Percentiles rank a stretch among this genome's conserved stretches.
phyloP scores from a whole-genome alignment of 2,113 vertebrate species.

The Hippocampus barbouri region DNA sequence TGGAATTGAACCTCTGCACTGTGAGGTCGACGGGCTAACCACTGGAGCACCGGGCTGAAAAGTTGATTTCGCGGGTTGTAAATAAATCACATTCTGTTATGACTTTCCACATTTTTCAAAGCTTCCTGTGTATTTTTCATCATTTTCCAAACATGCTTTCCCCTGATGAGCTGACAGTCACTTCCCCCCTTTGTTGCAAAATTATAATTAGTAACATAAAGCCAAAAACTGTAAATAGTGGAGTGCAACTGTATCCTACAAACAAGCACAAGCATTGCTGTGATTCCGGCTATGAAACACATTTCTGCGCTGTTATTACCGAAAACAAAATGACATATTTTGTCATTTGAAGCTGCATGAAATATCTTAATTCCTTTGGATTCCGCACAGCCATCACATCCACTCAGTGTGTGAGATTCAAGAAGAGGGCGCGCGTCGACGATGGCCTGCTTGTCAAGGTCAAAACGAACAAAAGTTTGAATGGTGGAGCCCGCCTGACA shows the following conservation, averaged over 20 bases:
- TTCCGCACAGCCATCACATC: background rate
- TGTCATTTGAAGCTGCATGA: background rate
- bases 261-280: conserved; percentile 16
- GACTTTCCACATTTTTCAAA: background rate
- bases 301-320: conserved; percentile 21
- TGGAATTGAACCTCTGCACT: too few relatives aligned
- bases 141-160: background rate
- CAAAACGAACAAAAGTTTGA: background rate
- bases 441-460: background rate
- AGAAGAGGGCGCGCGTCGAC: too few relatives aligned
- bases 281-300: conserved; percentile 48
- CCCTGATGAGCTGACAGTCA: background rate
- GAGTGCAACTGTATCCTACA: conserved; percentile 9
- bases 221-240: conserved; percentile 1
- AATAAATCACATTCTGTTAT: conserved; percentile 4
- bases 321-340: background rate
- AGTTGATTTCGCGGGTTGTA: background rate
- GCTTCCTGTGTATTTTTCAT: background rate
- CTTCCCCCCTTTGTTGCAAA: background rate
- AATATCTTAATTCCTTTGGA: background rate
- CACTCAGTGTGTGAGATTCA: background rate
- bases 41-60: background rate
- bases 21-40: too few relatives aligned
- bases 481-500: background rate
- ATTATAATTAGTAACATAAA: conserved; percentile 6